Base-by-base conservation (phyloP, 2,797 vertebrate species). In the Taenioides sp. region DNA sequence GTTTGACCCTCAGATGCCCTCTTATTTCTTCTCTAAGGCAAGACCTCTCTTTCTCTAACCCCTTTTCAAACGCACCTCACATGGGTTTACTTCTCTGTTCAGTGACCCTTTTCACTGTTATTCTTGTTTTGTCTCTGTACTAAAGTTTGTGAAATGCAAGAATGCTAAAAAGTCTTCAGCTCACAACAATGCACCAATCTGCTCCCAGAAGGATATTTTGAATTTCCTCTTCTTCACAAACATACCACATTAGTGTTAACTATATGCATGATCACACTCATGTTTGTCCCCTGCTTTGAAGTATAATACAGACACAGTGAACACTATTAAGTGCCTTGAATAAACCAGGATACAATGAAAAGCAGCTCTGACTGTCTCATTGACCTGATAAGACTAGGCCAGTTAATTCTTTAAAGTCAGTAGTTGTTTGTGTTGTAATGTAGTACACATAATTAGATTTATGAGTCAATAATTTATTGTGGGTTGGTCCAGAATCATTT, bases 1-100 rank as follows among this genome's bases (percentile, higher is more conserved):
- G 85, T 93, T 88, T 87, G 86, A 90, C 93, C 92, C 91, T 90
- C 93, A 95, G 94, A 94, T 91, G 88, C 92, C 89, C 91, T 93
- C 89, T 93, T 95, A 92, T 92, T 95, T 93, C 89, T 94, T 93
- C 92, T 93, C 88, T 80, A 94, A 94, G 94, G 91, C 93, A 94
- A 93, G 90, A 92, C 70, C 87, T 90, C 86, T 79, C 92, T 93
- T 87, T 90, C 91, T 87, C 85, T 89, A 82, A 80, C 84, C 88
- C 84, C 84, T 86, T 84, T 65, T 87, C 79, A 89, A 89, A 86
- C 86, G 76, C 84, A 86, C 84, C 75, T 86, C 81, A 85, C 88
- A 83, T 83, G 82, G 76, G 83, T 88, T 76, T 76, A 78, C 73
- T 71, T 16, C 75, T 73, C 74, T 75, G 27, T 80, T 72, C 77